Percentiles rank a stretch among this genome's conserved stretches.
phyloP scores from a whole-genome alignment of 64 coral and sea anemone genomes.

The Actinia equina region DNA sequence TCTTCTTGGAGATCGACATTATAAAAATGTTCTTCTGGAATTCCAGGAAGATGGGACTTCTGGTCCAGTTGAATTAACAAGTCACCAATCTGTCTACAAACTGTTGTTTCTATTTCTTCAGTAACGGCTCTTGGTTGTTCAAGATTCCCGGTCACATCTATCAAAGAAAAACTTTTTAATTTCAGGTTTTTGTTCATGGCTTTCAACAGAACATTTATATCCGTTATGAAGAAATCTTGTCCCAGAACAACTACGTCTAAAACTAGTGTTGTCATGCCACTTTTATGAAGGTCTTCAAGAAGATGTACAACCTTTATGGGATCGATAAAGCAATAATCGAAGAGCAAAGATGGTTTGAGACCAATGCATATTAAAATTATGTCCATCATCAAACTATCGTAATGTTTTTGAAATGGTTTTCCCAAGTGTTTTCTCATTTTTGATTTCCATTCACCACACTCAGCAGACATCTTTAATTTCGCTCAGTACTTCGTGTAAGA shows the following conservation, averaged over 20 bases:
- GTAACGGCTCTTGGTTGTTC: background rate
- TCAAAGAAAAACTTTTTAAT: slow-evolving; percentile 2
- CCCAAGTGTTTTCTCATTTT: slow-evolving; percentile 33
- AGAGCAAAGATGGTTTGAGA: slow-evolving; percentile 39
- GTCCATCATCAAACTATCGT: slow-evolving; percentile 20
- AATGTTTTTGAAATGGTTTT: slow-evolving; percentile 14
- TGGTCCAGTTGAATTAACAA: background rate
- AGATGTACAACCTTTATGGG: background rate
- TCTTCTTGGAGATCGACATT: background rate
- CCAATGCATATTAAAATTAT: slow-evolving; percentile 20
- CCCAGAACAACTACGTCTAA: slow-evolving; percentile 19
- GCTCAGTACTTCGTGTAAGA: no score
- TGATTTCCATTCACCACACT: background rate
- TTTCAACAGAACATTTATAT: slow-evolving; percentile 4
- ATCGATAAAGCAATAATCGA: slow-evolving; percentile 37
- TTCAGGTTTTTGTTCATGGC: slow-evolving; percentile 10
- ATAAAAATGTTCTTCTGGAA: background rate
- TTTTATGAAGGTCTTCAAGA: background rate
- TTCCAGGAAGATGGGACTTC: background rate
- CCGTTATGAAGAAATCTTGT: slow-evolving; percentile 27
- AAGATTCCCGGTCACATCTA: slow-evolving; percentile 33
- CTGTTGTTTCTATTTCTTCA: background rate
- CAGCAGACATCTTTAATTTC: slow-evolving; percentile 26
- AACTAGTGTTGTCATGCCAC: background rate
- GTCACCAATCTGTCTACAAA: background rate